Evolutionary conservation across 1,140 invertebrate genomes (phyloP).

Genomic region (Octopus sinensis): DNA sequence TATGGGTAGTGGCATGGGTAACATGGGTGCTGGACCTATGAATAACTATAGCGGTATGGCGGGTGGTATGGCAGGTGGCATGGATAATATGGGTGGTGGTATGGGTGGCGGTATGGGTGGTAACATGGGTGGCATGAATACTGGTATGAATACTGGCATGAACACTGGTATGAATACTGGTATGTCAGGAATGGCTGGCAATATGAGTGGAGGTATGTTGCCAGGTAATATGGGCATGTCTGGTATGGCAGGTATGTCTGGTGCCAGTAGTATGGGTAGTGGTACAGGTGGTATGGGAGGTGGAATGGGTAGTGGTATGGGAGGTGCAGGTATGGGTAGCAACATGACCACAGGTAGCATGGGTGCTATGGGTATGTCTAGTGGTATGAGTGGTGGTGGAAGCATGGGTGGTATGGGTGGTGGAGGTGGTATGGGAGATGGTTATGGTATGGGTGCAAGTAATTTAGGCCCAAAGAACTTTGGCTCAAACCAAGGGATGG

Average conservation of each 20-base stretch:
- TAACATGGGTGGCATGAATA: conserved; percentile 30
- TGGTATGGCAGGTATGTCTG: conserved; percentile 25
- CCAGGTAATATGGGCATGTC: conserved; percentile 30
- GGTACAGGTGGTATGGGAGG: conserved; percentile 21
- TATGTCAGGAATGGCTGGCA: conserved; percentile 29
- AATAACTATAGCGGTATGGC: conserved; percentile 35
- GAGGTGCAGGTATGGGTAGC: neutral
- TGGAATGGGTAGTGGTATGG: conserved; percentile 18
- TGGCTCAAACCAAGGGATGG: conserved; percentile 14
- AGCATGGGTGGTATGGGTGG: conserved; percentile 10
- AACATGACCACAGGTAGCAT: neutral
- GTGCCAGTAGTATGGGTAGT: conserved; percentile 21
- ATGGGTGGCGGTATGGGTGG: conserved; percentile 29
- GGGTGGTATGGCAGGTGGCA: conserved; percentile 42
- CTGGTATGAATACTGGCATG: neutral
- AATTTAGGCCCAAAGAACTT: conserved; percentile 13
- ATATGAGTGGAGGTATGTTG: conserved; percentile 27
- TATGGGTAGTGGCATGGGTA: conserved; percentile 25
- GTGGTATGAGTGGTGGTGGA: neutral
- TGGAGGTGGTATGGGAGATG: conserved; percentile 7
- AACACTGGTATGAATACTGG: conserved; percentile 28
- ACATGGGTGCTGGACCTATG: conserved; percentile 34
- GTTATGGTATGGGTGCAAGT: conserved; percentile 7
- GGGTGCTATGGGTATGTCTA: conserved; percentile 13
- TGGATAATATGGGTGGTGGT: conserved; percentile 27